Conservation (phyloP, 2,888 invertebrate species). For the Himalopsyche tibetana region DNA sequence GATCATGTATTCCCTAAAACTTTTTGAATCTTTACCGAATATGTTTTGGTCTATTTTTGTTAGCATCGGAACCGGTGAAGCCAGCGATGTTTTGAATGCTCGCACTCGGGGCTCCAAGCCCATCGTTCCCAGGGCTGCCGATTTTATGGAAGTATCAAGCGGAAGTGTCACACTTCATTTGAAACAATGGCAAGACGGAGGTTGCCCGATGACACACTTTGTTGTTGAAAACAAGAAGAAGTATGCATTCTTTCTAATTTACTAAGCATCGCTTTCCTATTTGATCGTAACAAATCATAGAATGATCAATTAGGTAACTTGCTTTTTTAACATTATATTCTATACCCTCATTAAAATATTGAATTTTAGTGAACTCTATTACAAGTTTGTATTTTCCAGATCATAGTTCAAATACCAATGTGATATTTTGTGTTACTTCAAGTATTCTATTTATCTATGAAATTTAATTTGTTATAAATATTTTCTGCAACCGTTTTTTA, state of each 20-base stretch:
- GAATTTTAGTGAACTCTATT: too few species aligned
- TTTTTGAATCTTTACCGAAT: not conserved
- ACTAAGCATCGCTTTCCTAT: not conserved
- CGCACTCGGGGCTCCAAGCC: slow-evolving; percentile 96
- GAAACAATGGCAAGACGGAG: slow-evolving; percentile 95
- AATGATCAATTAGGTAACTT: too few species aligned
- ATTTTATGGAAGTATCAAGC: slow-evolving; percentile 95
- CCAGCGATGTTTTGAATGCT: slow-evolving; percentile 91
- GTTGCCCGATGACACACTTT: slow-evolving; percentile 96
- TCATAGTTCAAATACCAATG: too few species aligned
- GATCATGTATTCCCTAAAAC: not conserved
- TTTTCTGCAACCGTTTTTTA: too few species aligned
- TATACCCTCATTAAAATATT: too few species aligned
- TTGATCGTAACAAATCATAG: too few species aligned
- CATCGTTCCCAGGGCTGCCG: slow-evolving; percentile 91
- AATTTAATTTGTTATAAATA: too few species aligned
- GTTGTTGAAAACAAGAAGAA: slow-evolving; percentile 96
- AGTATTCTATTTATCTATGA: too few species aligned
- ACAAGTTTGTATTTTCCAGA: too few species aligned
- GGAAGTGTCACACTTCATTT: slow-evolving; percentile 94
- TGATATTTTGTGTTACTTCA: too few species aligned
- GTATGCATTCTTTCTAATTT: slow-evolving; percentile 73
- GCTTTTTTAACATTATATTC: too few species aligned
- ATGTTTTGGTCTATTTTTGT: slow-evolving; percentile 59
- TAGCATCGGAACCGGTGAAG: slow-evolving; percentile 94